Base-by-base conservation (phyloP, 2,888 invertebrate species). In the Leptarthrus brevirostris region DNA sequence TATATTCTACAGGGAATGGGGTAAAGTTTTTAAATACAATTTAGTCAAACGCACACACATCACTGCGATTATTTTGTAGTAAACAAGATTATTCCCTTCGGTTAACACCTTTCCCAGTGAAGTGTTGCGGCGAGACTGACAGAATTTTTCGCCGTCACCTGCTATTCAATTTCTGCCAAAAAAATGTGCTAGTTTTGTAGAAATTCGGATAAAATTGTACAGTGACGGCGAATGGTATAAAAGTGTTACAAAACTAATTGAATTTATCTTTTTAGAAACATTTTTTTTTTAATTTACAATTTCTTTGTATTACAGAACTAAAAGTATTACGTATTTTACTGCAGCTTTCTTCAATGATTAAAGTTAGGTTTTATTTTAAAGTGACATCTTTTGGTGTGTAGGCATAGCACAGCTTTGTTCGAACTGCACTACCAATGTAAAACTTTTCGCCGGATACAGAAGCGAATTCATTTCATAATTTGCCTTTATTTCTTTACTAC, bases 81-180 rank as follows among this genome's bases (percentile, higher is more conserved):
- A 18, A 56, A 36, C 58, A 36, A 40, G 34, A n/a, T 3, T 12
- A 40, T 36, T 36, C 36, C 58, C 58, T 16, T 20, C 30, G 16
- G 14, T 20, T 44, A 8, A 49, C 58, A 10, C 34, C 58, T 26
- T 58, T 36, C 58, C 58, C 8, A 12, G 40, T 18, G 58, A 58
- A 58, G 22, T 58, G 36, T 36, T 58, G 18, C 58, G 20, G 58
- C 18, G 34, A 58, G 34, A 58, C 58, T 58, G 58, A 58, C 58
- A 58, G 36, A 58, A 36, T 10, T 58, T 36, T 58, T 58, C 58
- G 58, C 58, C 58, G 58, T 58, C 56, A 34, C 34, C 58, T 58
- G 56, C 56, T 56, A 26, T 16, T 16, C 56, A 24, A 56, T 49
- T 20, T 56, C 30, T n/a, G 10, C 26, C 30, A 4, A n/a, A 30